Evolutionary conservation across 92 coral and sea anemone species (phyloP).

Genomic region (Zoanthus sociatus): DNA sequence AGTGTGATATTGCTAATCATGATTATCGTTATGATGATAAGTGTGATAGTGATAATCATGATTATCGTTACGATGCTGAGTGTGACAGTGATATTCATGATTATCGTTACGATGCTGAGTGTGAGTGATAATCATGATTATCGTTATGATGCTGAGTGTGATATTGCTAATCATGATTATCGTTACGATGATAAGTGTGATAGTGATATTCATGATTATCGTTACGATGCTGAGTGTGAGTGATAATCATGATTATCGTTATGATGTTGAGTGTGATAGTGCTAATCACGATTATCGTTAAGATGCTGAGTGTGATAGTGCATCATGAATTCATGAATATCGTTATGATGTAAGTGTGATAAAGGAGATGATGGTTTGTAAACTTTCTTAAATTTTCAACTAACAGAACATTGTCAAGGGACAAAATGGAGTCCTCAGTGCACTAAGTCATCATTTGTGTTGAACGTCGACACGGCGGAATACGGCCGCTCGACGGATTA

Average conservation of each 20-base stretch:
- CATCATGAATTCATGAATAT: too few species aligned
- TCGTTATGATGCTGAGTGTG: too few species aligned
- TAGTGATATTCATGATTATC: too few species aligned
- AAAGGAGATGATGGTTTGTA: not conserved
- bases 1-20: not conserved
- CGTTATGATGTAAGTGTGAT: not conserved
- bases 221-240: too few species aligned
- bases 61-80: too few species aligned
- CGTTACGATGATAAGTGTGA: too few species aligned
- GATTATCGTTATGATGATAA: not conserved
- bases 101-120: not conserved
- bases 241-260: too few species aligned
- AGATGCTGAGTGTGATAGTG: not conserved
- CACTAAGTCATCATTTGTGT: conserved; percentile 25
- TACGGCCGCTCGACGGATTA: conserved; percentile 19
- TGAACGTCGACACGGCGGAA: not conserved
- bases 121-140: too few species aligned
- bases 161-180: too few species aligned
- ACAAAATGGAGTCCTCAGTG: not conserved
- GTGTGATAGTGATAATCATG: not conserved
- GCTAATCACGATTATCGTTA: too few species aligned
- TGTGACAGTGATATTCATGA: too few species aligned
- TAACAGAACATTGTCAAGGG: conserved; percentile 31
- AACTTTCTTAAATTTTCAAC: not conserved
- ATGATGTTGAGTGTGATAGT: too few species aligned